These are phyloP conservation scores for Penaeus chinensis DNA, from an alignment of 1,140 invertebrate genomes.

Conservation along the genomic window DNA sequence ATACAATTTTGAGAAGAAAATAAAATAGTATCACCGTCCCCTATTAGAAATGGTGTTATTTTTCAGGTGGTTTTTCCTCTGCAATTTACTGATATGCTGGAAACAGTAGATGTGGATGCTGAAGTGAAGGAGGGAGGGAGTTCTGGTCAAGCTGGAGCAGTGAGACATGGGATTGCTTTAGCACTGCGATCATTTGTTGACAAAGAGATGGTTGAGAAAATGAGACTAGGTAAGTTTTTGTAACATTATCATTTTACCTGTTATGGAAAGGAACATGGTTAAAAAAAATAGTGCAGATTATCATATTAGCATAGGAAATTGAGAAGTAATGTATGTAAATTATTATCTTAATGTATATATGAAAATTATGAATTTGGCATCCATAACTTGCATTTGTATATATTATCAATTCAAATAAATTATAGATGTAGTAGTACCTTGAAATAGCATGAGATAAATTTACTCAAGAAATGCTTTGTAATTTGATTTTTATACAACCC, in stretches of 20 bases:
- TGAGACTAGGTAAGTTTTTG: conserved; percentile 81
- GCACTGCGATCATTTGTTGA: conserved; percentile 85
- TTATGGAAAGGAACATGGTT: conserved; percentile 10
- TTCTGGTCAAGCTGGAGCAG: conserved; percentile 83
- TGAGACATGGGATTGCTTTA: conserved; percentile 85
- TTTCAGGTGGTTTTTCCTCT: conserved; percentile 86
- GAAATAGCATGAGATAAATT: not conserved
- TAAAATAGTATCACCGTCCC: too few species aligned
- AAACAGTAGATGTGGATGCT: conserved; percentile 86
- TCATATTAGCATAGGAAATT: too few species aligned
- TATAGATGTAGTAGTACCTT: too few species aligned
- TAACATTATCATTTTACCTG: not conserved
- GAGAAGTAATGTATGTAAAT: too few species aligned
- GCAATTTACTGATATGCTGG: conserved; percentile 80
- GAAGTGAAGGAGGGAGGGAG: conserved; percentile 77
- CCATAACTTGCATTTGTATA: too few species aligned
- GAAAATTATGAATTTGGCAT: too few species aligned
- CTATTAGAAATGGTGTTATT: not conserved
- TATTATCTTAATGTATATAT: too few species aligned
- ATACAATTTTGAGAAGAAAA: too few species aligned
- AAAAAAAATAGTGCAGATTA: too few species aligned
- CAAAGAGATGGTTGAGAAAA: conserved; percentile 80
- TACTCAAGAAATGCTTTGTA: not conserved
- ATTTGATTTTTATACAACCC: conserved; percentile 64
- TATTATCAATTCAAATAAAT: too few species aligned